Conservation (phyloP, 2,888 invertebrate genomes). For the Sisyra nigra region DNA sequence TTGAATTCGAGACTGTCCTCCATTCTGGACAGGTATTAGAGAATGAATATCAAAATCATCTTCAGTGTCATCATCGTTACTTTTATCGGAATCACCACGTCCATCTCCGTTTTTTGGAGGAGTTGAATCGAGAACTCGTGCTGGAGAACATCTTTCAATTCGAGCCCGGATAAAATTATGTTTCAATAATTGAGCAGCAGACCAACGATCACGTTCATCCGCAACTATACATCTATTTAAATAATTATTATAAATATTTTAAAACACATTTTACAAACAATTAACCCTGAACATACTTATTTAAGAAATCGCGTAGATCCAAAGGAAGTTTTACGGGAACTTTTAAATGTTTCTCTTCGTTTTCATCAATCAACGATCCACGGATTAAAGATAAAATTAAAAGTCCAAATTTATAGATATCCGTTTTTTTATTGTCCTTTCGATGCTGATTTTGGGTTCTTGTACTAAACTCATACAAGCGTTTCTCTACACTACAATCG, state of each 20-base stretch:
- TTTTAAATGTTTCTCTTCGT: conserved; percentile 29
- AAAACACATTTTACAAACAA: conserved; percentile 1
- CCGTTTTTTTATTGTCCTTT: conserved; percentile 46
- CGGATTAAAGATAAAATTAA: conserved; percentile 48
- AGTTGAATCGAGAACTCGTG: conserved; percentile 19
- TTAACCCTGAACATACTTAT: conserved; percentile 38
- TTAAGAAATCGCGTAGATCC: conserved; percentile 55
- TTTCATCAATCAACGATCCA: conserved; percentile 31
- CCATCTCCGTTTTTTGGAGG: conserved; percentile 26
- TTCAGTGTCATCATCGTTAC: background rate
- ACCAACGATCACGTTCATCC: conserved; percentile 56
- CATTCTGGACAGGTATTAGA: conserved; percentile 14
- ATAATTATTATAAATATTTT: background rate
- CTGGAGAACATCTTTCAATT: conserved; percentile 28
- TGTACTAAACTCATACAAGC: conserved; percentile 36
- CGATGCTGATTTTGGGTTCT: conserved; percentile 27
- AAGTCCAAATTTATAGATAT: conserved; percentile 56
- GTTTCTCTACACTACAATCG: conserved; percentile 54
- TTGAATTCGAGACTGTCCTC: conserved; percentile 54
- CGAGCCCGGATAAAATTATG: conserved; percentile 55
- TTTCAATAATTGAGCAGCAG: conserved; percentile 56
- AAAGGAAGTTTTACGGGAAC: conserved; percentile 40
- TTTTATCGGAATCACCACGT: conserved; percentile 19
- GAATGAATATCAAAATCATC: conserved; percentile 11
- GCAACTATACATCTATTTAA: conserved; percentile 45